Evolutionary conservation across 2,888 invertebrate genomes (phyloP), one percentile per base, ranked within the genome.

Genomic region (Apodemia duryi): DNA sequence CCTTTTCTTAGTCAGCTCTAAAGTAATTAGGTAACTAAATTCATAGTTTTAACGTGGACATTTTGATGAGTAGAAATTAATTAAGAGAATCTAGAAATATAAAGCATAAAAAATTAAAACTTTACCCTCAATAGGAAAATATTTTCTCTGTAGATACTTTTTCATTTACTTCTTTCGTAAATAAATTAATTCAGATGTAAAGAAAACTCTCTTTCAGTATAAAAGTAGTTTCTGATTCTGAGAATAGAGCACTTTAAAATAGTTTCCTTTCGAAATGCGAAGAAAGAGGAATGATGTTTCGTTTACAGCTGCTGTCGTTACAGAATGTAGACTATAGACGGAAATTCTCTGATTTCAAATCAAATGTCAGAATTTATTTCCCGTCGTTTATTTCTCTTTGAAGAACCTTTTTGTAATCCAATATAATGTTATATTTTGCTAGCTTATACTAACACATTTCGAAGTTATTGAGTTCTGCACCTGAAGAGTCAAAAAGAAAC

Each of bases 161-260:
- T 32, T 32, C 32, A 32, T 32, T 32, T 41, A 41, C 10, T 41
- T 28, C 52, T 28, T 52, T 52, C 13, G 7, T 10, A 52, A 52
- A 13, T 52, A 28, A 52, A 52, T 28, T 52, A 52, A 52, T 28
- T 52, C 52, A 52, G 62, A 49, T 28, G 46, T 63, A 35, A 52
- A 65, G 46, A 62, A 35, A 62, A 57, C 46, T 65, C 46, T 46
- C 32, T 57, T 63, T 62, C 62, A 65, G 54, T 28, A 62, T 49
- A 62, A 66, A 67, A 69, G 61, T 51, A 64, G n/a, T 64, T 60
- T 46, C 60, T 63, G 63, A 64, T 64, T 66, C 61, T 69, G 66
- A 69, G 68, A 70, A 70, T 68, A 72, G 70, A 72, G 72, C 73
- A 71, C 71, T 77, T 77, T 74, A 71, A 71, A 77, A 75, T 75